Percentiles rank a stretch among this genome's conserved stretches.
Conservation (phyloP, 2,113 vertebrate species). For the Leucopternis melanops region DNA sequence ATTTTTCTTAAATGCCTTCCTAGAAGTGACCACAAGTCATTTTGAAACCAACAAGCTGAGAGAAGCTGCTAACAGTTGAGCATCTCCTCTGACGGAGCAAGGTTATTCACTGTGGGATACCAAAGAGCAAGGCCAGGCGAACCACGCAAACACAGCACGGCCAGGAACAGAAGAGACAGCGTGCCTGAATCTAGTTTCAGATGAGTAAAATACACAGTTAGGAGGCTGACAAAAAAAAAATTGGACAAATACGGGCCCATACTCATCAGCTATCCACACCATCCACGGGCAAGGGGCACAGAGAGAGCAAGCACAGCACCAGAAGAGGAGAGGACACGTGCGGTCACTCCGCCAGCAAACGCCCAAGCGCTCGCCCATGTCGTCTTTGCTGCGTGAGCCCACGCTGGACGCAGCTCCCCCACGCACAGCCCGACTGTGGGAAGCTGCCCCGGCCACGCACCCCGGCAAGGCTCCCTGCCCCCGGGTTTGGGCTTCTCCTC, state of each 20-base stretch:
- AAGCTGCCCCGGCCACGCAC: neutral
- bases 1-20: neutral
- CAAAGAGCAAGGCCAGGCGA: neutral
- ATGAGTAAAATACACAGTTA: neutral
- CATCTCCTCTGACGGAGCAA: neutral
- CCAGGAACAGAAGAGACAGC: neutral
- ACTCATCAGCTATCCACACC: neutral
- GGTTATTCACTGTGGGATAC: neutral
- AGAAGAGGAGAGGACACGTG: neutral
- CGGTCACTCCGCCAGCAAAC: neutral
- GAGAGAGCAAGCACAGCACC: too few relatives aligned
- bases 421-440: fast-evolving
- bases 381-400: neutral
- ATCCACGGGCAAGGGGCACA: fast-evolving
- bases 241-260: too few relatives aligned
- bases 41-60: neutral
- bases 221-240: neutral
- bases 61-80: neutral
- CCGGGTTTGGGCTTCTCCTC: neutral
- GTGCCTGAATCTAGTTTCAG: neutral
- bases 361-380: neutral
- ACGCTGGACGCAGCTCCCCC: fast-evolving
- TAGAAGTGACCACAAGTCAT: neutral
- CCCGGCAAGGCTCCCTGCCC: neutral
- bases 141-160: neutral